These are phyloP conservation scores for Gnathonemus longibarbis DNA, from an alignment of 2,113 vertebrate genomes.

Conservation along the genomic window DNA sequence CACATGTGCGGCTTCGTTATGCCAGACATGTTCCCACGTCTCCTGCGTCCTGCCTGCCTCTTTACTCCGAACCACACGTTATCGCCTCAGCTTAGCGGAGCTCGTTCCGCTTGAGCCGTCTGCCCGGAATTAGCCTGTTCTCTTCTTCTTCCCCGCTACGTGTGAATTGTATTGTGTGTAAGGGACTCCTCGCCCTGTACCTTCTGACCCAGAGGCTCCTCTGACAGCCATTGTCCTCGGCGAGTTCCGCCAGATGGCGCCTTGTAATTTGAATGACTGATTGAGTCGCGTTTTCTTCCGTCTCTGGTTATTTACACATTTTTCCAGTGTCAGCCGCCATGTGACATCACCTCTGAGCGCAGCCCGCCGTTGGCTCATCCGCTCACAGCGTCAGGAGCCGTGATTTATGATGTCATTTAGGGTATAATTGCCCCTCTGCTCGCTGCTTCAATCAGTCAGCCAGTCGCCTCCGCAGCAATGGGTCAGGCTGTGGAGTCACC, in stretches of 20 bases:
- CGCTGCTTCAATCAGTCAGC: constrained; percentile 40
- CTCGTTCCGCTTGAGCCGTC: not conserved
- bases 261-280: not conserved
- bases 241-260: not conserved
- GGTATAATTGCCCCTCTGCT: constrained; percentile 41
- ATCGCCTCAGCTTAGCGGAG: constrained; percentile 28
- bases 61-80: constrained; percentile 38
- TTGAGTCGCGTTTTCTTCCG: not conserved
- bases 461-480: constrained; percentile 28
- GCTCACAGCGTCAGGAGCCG: constrained; percentile 27
- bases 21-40: constrained; percentile 36
- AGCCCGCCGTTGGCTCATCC: constrained; percentile 27
- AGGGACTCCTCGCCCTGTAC: not conserved
- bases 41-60: constrained; percentile 21
- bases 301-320: not conserved
- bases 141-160: not conserved
- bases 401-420: constrained; percentile 37
- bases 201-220: not conserved
- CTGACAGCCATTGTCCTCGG: not conserved
- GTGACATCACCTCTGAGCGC: constrained; percentile 37
- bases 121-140: not conserved
- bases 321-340: not conserved
- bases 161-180: not conserved
- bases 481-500: constrained; percentile 37
- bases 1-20: constrained; percentile 29